A percentile compares a stretch with the other conserved stretches of the same genome.
These are phyloP conservation scores for Sorex maritimensis DNA, from an alignment of 2,797 vertebrate species.

Conservation along the genomic window DNA sequence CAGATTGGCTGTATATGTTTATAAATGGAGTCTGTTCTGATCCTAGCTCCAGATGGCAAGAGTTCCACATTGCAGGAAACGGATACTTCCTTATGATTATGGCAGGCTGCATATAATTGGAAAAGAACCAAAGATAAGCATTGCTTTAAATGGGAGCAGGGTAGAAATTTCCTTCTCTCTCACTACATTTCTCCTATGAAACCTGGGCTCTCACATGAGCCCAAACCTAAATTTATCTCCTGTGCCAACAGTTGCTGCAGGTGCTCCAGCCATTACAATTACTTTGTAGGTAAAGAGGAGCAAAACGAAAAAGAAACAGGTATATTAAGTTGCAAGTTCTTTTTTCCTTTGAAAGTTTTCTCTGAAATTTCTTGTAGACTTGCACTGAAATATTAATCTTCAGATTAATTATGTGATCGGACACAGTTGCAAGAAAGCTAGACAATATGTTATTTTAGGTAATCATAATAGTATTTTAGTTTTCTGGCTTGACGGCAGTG, in stretches of 20 bases:
- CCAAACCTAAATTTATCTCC: background rate
- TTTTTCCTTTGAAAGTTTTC: background rate
- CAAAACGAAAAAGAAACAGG: background rate
- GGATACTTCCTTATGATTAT: background rate
- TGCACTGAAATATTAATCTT: background rate
- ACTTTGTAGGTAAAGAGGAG: background rate
- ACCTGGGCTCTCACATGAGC: background rate
- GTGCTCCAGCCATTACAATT: background rate
- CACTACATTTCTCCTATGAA: background rate
- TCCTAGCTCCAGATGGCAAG: background rate
- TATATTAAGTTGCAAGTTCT: background rate
- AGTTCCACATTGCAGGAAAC: background rate
- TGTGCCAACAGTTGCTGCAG: background rate
- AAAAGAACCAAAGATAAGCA: background rate
- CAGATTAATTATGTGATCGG: background rate
- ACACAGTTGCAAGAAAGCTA: background rate
- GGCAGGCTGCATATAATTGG: background rate
- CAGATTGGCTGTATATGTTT: background rate
- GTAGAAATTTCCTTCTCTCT: background rate
- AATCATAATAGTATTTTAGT: background rate
- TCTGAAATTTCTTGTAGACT: background rate
- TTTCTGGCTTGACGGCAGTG: too few species aligned
- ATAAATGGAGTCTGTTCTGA: background rate
- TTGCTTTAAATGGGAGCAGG: background rate
- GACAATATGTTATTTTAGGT: background rate